These are phyloP conservation scores for Ctenoplectra terminalis DNA, from an alignment of 1,140 invertebrate genomes.

Conservation along the genomic window DNA sequence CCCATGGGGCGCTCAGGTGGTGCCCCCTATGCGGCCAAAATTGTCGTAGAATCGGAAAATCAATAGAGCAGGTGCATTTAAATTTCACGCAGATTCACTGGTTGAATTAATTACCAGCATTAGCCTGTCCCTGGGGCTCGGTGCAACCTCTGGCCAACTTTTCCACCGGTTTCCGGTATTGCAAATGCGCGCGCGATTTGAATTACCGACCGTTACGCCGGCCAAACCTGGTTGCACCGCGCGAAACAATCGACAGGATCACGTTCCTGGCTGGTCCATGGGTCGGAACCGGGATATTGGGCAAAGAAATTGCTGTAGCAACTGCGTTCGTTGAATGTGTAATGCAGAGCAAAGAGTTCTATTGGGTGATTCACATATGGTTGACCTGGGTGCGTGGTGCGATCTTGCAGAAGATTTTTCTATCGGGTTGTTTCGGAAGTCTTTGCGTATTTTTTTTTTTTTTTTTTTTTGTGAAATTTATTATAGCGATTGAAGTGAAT, in stretches of 20 bases:
- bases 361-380: neutral
- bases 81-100: constrained; percentile 61
- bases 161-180: neutral
- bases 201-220: neutral
- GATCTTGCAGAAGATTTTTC: too few species aligned
- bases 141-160: neutral
- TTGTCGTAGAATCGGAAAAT: constrained; percentile 43
- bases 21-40: constrained; percentile 37
- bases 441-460: too few species aligned
- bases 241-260: neutral
- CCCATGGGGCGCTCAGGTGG: constrained; percentile 19
- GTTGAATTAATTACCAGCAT: constrained; percentile 63
- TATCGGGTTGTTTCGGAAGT: too few species aligned
- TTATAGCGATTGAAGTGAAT: too few species aligned
- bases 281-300: neutral
- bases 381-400: too few species aligned
- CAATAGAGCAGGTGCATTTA: constrained; percentile 63
- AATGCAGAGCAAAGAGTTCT: neutral
- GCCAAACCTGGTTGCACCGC: too few species aligned
- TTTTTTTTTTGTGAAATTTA: too few species aligned
- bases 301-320: neutral
- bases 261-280: neutral
- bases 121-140: neutral
- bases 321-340: neutral
- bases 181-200: constrained; percentile 20